Conservation (phyloP, 2,888 invertebrate genomes). For the Sminthurides aquaticus region DNA sequence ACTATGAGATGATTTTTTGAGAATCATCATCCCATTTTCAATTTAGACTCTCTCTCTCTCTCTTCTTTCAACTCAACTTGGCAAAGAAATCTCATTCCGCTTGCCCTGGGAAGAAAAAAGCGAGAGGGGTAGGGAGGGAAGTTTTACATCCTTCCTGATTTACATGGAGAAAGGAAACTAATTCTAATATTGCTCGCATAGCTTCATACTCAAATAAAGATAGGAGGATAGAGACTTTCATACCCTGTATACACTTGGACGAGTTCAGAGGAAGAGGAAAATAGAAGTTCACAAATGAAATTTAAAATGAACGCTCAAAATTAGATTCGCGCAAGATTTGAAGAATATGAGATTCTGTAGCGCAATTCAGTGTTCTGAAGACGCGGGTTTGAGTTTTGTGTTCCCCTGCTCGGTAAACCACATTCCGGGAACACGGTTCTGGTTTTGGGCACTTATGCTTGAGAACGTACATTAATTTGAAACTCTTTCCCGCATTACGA, state of each 20-base stretch:
- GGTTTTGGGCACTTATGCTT: too few relatives aligned
- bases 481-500: too few relatives aligned
- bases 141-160: background rate
- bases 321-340: background rate
- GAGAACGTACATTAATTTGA: too few relatives aligned
- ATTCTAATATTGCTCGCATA: background rate
- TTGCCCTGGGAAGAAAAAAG: background rate
- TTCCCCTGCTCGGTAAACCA: too few relatives aligned
- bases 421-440: background rate
- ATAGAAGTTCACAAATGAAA: background rate
- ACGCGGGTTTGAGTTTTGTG: too few relatives aligned
- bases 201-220: background rate
- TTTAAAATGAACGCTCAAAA: background rate
- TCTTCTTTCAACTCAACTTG: conserved; percentile 2
- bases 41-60: background rate
- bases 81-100: background rate
- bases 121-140: background rate
- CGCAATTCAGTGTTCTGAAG: too few relatives aligned
- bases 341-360: too few relatives aligned
- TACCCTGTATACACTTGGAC: too few relatives aligned
- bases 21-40: conserved; percentile 12
- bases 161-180: background rate
- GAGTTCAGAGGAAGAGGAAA: too few relatives aligned
- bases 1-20: conserved; percentile 1
- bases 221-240: too few relatives aligned